Conservation (phyloP, 1,140 invertebrate genomes). For the Heliconius eleuchia region DNA sequence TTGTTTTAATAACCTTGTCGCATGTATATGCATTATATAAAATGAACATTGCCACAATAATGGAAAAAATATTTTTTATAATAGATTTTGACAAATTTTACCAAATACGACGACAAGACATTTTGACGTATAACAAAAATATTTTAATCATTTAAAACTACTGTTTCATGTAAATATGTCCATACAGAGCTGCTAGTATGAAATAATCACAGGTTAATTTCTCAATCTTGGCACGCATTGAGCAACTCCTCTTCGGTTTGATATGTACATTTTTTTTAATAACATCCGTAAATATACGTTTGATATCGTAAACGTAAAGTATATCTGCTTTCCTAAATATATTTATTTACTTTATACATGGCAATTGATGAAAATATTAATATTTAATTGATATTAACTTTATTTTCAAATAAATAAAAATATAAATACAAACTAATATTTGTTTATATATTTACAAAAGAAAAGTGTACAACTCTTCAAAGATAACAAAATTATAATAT, state of each 20-base stretch:
- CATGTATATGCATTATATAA: background rate
- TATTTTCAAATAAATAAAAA: background rate
- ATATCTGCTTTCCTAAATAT: background rate
- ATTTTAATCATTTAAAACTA: conserved; percentile 1
- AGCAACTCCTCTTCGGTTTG: conserved; percentile 18
- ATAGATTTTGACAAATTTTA: background rate
- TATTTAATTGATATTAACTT: background rate
- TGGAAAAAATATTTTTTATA: background rate
- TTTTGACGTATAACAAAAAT: background rate
- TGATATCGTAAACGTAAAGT: background rate
- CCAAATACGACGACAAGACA: background rate
- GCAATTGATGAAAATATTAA: background rate
- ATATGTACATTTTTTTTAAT: background rate
- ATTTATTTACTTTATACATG: background rate
- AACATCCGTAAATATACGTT: background rate
- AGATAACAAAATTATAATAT: conserved; percentile 4
- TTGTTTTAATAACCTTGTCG: background rate
- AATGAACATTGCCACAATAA: background rate
- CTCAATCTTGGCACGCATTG: conserved; percentile 29
- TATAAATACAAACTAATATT: background rate
- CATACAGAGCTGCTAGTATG: conserved; percentile 26
- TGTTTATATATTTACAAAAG: background rate
- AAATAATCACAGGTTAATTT: conserved; percentile 27
- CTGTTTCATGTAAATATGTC: background rate
- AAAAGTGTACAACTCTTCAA: background rate